Percentiles rank a stretch among this genome's conserved stretches.
Conservation (phyloP, 2,113 vertebrate species). For the Neodon shergylaensis region DNA sequence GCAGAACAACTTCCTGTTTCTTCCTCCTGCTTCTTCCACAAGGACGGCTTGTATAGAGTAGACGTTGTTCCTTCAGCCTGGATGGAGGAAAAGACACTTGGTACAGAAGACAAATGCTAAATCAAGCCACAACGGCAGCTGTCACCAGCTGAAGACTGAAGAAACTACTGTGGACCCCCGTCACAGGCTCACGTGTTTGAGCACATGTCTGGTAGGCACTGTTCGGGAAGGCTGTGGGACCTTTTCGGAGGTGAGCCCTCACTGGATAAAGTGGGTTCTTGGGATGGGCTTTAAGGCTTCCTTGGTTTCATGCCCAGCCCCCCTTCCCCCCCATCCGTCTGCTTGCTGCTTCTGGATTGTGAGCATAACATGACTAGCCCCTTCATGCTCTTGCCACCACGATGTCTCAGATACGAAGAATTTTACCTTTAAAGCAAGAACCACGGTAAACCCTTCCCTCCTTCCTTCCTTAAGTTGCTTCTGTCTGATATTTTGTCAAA, state of each 20-base stretch:
- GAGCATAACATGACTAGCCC: too few species aligned
- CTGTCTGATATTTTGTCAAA: background rate
- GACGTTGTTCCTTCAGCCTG: background rate
- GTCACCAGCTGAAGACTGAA: background rate
- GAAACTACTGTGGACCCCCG: background rate
- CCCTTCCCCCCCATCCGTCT: background rate
- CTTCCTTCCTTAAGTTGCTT: background rate
- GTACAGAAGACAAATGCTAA: background rate
- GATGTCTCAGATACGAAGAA: background rate
- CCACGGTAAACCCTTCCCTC: background rate
- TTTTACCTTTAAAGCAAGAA: background rate
- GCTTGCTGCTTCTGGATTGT: background rate
- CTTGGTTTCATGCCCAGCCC: background rate
- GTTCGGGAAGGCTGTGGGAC: background rate
- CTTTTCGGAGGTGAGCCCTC: background rate
- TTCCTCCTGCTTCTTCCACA: background rate
- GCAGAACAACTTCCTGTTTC: background rate
- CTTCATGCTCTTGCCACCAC: background rate
- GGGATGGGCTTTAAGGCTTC: background rate
- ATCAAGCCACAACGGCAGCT: fast-evolving
- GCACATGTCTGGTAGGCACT: background rate
- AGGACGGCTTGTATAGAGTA: background rate
- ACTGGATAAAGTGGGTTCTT: background rate
- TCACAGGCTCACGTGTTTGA: background rate
- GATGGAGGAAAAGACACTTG: background rate